Evolutionary conservation across 1,140 invertebrate species (phyloP).

Genomic region (Sitobion miscanthi): DNA sequence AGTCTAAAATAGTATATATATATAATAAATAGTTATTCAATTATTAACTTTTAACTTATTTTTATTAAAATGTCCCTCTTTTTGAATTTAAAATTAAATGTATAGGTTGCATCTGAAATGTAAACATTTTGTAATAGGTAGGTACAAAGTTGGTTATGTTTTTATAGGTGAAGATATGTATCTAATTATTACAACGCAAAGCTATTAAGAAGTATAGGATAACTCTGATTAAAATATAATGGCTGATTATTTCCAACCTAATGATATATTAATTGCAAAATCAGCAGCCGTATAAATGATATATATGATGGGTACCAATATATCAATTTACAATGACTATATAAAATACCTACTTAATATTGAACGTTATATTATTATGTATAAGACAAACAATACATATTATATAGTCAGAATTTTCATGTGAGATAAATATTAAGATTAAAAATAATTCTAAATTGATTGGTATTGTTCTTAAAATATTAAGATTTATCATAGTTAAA

Average conservation of each 20-base stretch:
- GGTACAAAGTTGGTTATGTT: not conserved
- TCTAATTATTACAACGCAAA: too few relatives aligned
- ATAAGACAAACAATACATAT: not conserved
- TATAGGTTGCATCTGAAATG: not conserved
- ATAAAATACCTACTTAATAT: not conserved
- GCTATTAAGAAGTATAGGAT: not conserved
- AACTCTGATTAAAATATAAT: not conserved
- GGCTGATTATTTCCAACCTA: not conserved
- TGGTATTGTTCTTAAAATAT: not conserved
- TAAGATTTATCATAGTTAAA: not conserved
- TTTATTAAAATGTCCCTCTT: not conserved
- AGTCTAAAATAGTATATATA: too few relatives aligned
- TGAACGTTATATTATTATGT: not conserved
- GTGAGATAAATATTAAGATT: not conserved
- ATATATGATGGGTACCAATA: not conserved
- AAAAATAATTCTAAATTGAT: not conserved
- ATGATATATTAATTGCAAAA: not conserved
- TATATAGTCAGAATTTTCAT: not conserved
- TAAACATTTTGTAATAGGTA: not conserved
- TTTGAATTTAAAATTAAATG: not conserved
- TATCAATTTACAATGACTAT: not conserved
- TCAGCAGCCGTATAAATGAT: not conserved
- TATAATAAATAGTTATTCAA: too few relatives aligned
- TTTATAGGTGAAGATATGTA: not conserved
- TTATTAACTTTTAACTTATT: not conserved